A percentile compares a stretch with the other conserved stretches of the same genome.
Conservation (phyloP, 2,797 vertebrate species). For the Dipus sagitta region DNA sequence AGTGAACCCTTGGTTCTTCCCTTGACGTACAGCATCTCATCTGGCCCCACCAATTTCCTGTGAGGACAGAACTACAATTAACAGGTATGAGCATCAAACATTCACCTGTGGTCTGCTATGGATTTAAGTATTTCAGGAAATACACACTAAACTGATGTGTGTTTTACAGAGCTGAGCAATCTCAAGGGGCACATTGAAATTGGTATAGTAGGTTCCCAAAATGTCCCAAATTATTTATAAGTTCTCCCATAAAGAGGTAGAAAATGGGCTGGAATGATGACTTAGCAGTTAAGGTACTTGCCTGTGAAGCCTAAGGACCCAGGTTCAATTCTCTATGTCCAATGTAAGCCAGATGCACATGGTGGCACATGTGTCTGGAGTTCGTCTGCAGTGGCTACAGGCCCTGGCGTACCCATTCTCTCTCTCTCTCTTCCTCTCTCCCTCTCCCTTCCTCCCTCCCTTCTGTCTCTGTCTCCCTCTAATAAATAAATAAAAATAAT, state of each 20-base stretch:
- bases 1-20: background rate
- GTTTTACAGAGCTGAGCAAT: background rate
- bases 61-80: background rate
- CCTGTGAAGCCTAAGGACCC: no score
- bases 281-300: no score
- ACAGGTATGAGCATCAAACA: background rate
- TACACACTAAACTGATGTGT: background rate
- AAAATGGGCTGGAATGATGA: no score
- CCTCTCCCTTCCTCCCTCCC: no score
- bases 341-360: no score
- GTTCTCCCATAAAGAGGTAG: constrained; percentile 10
- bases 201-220: constrained; percentile 20
- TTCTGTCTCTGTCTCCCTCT: no score
- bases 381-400: no score
- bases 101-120: background rate
- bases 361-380: no score
- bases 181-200: background rate
- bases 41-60: background rate
- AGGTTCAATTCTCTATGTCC: no score
- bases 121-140: background rate
- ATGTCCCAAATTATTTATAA: background rate
- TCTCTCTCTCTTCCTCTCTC: no score
- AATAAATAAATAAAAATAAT: no score
- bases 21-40: background rate
- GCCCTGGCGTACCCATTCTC: no score